Base-by-base conservation (phyloP, 2,113 vertebrate species). In the Paramisgurnus dabryanus region DNA sequence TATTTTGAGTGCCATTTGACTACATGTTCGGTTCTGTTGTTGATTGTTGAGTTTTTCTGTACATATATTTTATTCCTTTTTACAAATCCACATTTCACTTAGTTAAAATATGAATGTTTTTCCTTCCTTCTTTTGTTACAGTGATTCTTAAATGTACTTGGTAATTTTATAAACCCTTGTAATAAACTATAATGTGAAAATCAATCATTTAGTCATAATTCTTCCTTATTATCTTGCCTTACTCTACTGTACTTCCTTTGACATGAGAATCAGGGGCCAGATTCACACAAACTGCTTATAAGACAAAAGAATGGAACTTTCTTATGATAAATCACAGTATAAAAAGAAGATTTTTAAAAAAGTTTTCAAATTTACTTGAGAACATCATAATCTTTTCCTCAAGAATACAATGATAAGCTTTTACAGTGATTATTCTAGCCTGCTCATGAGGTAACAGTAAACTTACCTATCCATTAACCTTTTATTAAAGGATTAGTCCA, bases 71-170 rank as follows among this genome's bases (percentile, higher is more conserved):
- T 89, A 87, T 92, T 94, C 95, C 85, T 81, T 92, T 90, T 87
- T 90, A 88, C 89, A 93, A 92, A 93, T 92, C 91, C 73, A 79
- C 79, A 79, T 80, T 87, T 91, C 86, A 89, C 86, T 90, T 93
- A 91, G 91, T 90, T 91, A 61, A 94, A 91, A 94, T 93, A 92
- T 93, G 92, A 93, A 95, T 95, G 93, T 95, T 92, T 92, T 94
- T 89, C 92, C 27, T 55, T 83, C 72, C 78, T 77, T 47, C 82
- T 79, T 92, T 90, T 91, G 88, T 90, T 91, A 91, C 89, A 87
- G 92, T 94, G 94, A 94, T 93, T 90, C 93, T 93, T 94, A 89
- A 92, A 91, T 96, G 92, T 89, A 88, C 89, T 91, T 94, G 91
- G 89, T 91, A 94, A 86, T 92, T 95, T 94, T 93, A 89, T 93